Evolutionary conservation across 2,888 invertebrate genomes (phyloP).

Genomic region (Lacanobia oleracea): DNA sequence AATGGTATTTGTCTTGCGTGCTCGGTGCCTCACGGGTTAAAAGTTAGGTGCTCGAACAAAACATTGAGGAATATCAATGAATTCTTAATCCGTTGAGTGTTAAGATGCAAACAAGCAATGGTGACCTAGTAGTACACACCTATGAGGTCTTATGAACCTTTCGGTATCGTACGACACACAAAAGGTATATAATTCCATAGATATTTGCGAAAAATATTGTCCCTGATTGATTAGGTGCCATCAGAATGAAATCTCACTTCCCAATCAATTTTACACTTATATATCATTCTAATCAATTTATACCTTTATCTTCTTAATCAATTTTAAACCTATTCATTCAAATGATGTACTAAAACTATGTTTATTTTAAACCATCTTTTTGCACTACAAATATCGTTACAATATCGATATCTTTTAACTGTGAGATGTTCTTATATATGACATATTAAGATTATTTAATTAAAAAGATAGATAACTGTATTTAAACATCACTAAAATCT

Average conservation of each 20-base stretch:
- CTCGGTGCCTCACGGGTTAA: slow-evolving; percentile 2
- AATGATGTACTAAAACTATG: slow-evolving; percentile 20
- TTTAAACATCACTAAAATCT: slow-evolving; percentile 60
- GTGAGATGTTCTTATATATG: neutral
- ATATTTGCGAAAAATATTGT: slow-evolving; percentile 4
- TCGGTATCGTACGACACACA: neutral
- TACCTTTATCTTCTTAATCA: neutral
- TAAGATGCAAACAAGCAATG: too few relatives aligned
- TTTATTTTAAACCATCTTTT: slow-evolving; percentile 1
- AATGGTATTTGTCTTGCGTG: too few relatives aligned
- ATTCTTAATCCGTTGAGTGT: too few relatives aligned
- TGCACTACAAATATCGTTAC: neutral
- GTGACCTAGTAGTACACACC: too few relatives aligned
- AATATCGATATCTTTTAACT: slow-evolving; percentile 5
- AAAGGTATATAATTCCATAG: neutral
- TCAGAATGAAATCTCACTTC: neutral
- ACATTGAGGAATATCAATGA: too few relatives aligned
- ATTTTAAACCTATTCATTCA: slow-evolving; percentile 1
- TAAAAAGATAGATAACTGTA: slow-evolving; percentile 24
- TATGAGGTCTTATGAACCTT: neutral
- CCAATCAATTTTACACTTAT: too few relatives aligned
- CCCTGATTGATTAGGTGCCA: slow-evolving; percentile 26
- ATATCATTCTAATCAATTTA: too few relatives aligned
- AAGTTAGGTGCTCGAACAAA: neutral
- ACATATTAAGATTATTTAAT: slow-evolving; percentile 26